These are phyloP conservation scores for Pampus argenteus DNA, from an alignment of 2,797 vertebrate genomes.

Conservation along the genomic window DNA sequence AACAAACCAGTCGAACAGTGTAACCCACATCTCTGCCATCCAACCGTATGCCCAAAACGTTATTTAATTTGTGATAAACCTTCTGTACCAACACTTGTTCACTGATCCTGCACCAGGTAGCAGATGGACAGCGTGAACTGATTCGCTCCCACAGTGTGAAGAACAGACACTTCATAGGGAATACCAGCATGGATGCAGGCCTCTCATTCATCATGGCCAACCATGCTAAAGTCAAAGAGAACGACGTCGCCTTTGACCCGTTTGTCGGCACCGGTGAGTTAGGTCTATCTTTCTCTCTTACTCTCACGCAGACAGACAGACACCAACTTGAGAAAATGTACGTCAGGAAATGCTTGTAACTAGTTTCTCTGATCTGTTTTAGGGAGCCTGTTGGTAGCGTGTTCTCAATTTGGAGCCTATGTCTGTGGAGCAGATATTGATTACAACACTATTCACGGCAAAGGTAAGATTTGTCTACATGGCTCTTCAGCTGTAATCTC, in stretches of 20 bases:
- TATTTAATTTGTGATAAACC: no score
- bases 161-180: slow-evolving; percentile 97
- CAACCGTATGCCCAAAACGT: neutral
- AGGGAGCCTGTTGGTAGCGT: slow-evolving; percentile 96
- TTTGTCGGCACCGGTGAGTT: slow-evolving; percentile 97
- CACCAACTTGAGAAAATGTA: neutral
- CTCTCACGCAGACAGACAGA: neutral
- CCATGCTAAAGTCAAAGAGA: slow-evolving; percentile 92
- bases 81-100: neutral
- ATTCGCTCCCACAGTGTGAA: slow-evolving; percentile 98
- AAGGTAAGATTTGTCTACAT: slow-evolving; percentile 81
- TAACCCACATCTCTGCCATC: neutral
- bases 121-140: slow-evolving; percentile 96
- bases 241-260: slow-evolving; percentile 95
- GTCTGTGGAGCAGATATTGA: slow-evolving; percentile 97
- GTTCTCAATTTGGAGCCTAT: slow-evolving; percentile 96
- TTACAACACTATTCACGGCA: slow-evolving; percentile 96
- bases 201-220: slow-evolving; percentile 98
- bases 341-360: neutral
- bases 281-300: neutral
- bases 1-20: no score
- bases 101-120: slow-evolving; percentile 85
- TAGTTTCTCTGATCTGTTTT: slow-evolving; percentile 22
- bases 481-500: neutral
- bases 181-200: slow-evolving; percentile 98